phyloP scores from a whole-genome alignment of 2,888 invertebrate species.

The Trichogramma dendrolimi region DNA sequence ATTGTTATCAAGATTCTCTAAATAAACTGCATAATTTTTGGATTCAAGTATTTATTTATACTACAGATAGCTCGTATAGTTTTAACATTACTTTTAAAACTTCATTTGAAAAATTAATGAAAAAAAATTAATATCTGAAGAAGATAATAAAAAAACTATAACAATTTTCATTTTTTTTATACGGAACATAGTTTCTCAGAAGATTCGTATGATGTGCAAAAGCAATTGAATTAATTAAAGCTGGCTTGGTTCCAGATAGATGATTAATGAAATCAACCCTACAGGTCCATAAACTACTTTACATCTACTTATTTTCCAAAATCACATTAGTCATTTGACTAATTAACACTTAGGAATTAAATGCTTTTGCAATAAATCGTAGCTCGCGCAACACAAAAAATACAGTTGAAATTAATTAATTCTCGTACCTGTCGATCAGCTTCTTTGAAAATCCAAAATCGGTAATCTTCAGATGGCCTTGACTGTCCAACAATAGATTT shows the following conservation, averaged over 20 bases:
- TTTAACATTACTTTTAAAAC: not conserved
- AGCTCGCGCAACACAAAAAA: not conserved
- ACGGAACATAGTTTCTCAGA: too few relatives aligned
- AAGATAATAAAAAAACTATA: too few relatives aligned
- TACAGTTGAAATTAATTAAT: not conserved
- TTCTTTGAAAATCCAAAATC: constrained; percentile 98
- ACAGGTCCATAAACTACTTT: constrained; percentile 14
- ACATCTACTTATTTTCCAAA: not conserved
- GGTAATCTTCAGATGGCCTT: constrained; percentile 94
- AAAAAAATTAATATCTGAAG: not conserved
- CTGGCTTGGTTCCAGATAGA: constrained; percentile 17
- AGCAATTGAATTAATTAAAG: constrained; percentile 11
- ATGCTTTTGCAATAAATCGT: not conserved
- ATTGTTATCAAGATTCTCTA: not conserved
- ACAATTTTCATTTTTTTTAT: too few relatives aligned
- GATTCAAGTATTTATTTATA: too few relatives aligned
- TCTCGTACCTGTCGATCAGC: constrained; percentile 70
- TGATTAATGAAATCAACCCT: constrained; percentile 16
- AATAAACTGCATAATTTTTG: too few relatives aligned
- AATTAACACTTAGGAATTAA: constrained; percentile 14
- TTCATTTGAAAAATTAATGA: not conserved
- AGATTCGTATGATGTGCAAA: not conserved
- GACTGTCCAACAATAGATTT: constrained; percentile 84
- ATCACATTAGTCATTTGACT: constrained; percentile 1
- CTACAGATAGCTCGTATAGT: too few relatives aligned